These are phyloP conservation scores for Drosophila merina DNA, from an alignment of 2,888 invertebrate species.

Conservation along the genomic window DNA sequence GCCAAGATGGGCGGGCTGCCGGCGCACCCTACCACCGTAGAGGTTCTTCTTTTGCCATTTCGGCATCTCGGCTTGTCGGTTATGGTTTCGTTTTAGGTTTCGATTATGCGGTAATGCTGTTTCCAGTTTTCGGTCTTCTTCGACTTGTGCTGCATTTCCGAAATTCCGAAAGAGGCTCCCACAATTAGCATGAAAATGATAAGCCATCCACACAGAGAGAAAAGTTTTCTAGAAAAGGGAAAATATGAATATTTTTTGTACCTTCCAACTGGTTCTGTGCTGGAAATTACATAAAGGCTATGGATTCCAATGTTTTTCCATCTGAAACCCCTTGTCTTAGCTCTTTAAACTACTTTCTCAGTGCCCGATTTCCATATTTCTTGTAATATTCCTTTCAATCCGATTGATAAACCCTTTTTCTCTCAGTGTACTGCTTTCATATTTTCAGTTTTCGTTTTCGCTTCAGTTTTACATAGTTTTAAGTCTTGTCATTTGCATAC, in stretches of 20 bases:
- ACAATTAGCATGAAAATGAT: constrained; percentile 72
- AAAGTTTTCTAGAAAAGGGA: background rate
- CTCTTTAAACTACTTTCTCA: too few species aligned
- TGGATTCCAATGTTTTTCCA: too few species aligned
- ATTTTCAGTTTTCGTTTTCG: constrained; percentile 28
- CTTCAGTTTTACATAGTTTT: constrained; percentile 16
- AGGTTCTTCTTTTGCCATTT: constrained; percentile 26
- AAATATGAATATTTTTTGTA: background rate
- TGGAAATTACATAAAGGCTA: too few species aligned
- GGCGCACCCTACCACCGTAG: constrained; percentile 23
- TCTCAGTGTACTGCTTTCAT: constrained; percentile 25
- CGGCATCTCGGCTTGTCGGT: constrained; percentile 2
- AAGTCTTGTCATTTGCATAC: constrained; percentile 36
- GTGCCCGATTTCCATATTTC: background rate
- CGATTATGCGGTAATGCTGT: constrained; percentile 28
- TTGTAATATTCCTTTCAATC: background rate
- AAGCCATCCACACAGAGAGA: constrained; percentile 22
- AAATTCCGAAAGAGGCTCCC: constrained; percentile 64
- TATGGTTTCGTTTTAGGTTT: constrained; percentile 8
- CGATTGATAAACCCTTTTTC: background rate
- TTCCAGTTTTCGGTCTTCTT: constrained; percentile 44
- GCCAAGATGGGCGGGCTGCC: constrained; percentile 28
- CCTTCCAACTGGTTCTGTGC: background rate
- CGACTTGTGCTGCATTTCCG: constrained; percentile 63
- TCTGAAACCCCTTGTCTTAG: background rate